Evolutionary conservation across 2,113 vertebrate species (phyloP), one percentile per base, ranked within the genome.

Genomic region (Theropithecus gelada): DNA sequence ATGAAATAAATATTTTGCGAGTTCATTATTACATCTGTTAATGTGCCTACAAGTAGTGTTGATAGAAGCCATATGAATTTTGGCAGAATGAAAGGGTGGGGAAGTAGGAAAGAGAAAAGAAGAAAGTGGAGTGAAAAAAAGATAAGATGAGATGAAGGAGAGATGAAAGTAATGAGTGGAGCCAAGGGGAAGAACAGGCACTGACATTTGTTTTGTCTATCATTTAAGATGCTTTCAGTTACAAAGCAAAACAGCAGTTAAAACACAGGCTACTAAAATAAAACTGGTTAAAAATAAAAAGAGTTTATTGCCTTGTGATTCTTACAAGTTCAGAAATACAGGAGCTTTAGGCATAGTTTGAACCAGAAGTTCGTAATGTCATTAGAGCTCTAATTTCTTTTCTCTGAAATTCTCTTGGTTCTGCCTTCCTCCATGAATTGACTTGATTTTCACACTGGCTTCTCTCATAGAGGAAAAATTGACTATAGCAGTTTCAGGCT

Each of bases 1-100:
- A 59, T 88, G 75, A 95, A 92, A 93, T 96, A 83, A 92, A 94
- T 95, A 94, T 90, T 92, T 96, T 23, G 5, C 64, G 50, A 88
- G 45, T n/a, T 32, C 84, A 88, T 90, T 90, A 93, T 92, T 95
- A 78, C 64, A 76, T 92, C 61, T 83, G 23, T 70, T 92, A 95
- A 55, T 90, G 55, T 95, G 81, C n/a, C 59, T 61, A 75, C 55
- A 43, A 95, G 52, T 20, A 88, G 83, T 83, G 82, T 96, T 97
- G 66, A 94, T 80, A 88, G 55, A 4, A 96, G 43, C 32, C 79
- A 64, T 80, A 45, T 73, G 59, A 95, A 92, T 80, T 90, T 92
- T n/a, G 52, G 68, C 8, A 92, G 48, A 93, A 61, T 57, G 8
- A 89, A 96, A 48, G 3, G 22, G 8, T 27, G 48, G 59, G 23